Conservation (phyloP, 1,140 invertebrate genomes). For the Plutomurus gul region DNA sequence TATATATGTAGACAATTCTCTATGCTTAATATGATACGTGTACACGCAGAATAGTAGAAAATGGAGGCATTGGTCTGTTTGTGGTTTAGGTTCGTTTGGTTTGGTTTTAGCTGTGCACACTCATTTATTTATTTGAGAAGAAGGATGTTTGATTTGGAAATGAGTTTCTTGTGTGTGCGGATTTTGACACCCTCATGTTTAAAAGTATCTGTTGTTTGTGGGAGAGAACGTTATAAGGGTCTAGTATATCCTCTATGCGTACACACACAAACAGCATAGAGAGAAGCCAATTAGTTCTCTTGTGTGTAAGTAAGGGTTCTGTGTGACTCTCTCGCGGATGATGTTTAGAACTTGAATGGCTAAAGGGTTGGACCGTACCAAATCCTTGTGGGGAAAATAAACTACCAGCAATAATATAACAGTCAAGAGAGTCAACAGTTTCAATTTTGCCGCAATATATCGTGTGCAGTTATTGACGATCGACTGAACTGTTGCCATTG, state of each 20-base stretch:
- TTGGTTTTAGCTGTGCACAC: neutral
- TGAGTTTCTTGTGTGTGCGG: neutral
- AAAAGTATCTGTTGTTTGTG: no score
- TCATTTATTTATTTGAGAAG: neutral
- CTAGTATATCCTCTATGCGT: no score
- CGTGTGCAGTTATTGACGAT: no score
- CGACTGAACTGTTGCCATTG: no score
- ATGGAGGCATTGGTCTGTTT: neutral
- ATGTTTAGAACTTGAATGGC: neutral
- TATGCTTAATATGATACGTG: no score
- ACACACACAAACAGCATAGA: no score
- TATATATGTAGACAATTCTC: no score
- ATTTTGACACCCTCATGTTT: slow-evolving; percentile 23
- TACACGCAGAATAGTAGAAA: no score
- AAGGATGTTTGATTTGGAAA: slow-evolving; percentile 10
- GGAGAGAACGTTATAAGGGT: no score
- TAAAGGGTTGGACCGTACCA: neutral
- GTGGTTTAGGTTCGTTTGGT: slow-evolving; percentile 4
- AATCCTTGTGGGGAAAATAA: neutral
- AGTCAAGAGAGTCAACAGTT: neutral
- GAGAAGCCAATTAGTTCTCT: neutral
- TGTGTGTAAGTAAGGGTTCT: neutral
- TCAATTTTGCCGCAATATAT: neutral
- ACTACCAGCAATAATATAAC: no score
- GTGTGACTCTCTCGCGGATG: no score